These are phyloP conservation scores for Fundulus diaphanus DNA, from an alignment of 2,797 vertebrate species.

Conservation along the genomic window DNA sequence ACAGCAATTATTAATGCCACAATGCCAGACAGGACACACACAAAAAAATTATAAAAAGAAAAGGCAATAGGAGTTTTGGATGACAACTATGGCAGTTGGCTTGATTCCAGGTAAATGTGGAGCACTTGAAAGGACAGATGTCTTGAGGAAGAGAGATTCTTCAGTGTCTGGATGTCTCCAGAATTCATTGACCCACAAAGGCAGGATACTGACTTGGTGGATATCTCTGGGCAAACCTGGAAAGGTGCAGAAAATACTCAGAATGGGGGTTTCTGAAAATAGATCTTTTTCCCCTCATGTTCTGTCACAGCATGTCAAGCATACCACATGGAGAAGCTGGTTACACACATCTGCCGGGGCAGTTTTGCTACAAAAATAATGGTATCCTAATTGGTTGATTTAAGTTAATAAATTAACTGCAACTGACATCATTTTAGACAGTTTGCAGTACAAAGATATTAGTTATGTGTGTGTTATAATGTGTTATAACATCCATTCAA, in stretches of 20 bases:
- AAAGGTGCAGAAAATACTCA: background rate
- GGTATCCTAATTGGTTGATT: background rate
- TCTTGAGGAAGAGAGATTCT: background rate
- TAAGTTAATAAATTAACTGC: background rate
- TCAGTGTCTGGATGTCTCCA: background rate
- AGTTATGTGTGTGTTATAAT: too few species aligned
- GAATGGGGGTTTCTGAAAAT: background rate
- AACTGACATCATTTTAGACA: too few species aligned
- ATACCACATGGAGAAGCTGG: too few species aligned
- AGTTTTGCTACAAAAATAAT: background rate
- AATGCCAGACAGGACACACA: too few species aligned
- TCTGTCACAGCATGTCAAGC: background rate
- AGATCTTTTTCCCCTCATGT: background rate
- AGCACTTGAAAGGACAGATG: background rate
- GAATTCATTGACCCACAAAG: background rate
- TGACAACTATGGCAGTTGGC: conserved; percentile 1
- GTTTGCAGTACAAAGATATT: too few species aligned
- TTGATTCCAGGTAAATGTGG: background rate
- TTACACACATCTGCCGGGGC: too few species aligned
- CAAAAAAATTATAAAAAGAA: too few species aligned
- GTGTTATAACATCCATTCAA: too few species aligned
- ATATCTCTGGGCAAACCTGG: background rate
- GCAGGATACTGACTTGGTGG: background rate
- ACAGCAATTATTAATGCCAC: too few species aligned
- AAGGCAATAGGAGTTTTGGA: background rate